Conservation (phyloP, 2,888 invertebrate species). For the Cenopis cana region DNA sequence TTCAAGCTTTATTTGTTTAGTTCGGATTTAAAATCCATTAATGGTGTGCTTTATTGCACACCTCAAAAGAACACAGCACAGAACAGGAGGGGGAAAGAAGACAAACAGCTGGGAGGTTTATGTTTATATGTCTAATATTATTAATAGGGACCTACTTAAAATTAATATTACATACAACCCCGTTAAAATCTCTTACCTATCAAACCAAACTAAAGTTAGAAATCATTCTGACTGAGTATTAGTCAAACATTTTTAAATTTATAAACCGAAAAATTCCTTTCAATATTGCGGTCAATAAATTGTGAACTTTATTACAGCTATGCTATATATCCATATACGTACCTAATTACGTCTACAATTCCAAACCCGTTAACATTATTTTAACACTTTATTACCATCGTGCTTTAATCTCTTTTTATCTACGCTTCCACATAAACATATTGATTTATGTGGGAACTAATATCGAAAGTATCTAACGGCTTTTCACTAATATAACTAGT, state of each 20-base stretch:
- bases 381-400: not conserved
- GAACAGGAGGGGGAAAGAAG: no score
- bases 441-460: slow-evolving; percentile 26
- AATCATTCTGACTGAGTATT: not conserved
- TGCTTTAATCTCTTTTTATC: slow-evolving; percentile 5
- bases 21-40: not conserved
- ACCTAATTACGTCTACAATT: not conserved
- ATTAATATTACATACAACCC: not conserved
- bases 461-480: slow-evolving; percentile 12
- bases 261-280: no score
- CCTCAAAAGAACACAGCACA: no score
- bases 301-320: not conserved
- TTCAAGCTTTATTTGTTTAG: not conserved
- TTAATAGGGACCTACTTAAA: not conserved
- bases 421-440: not conserved
- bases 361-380: not conserved
- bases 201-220: not conserved
- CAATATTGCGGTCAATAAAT: not conserved
- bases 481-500: slow-evolving; percentile 17
- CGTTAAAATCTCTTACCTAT: not conserved
- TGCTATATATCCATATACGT: not conserved
- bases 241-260: not conserved
- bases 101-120: no score
- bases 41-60: no score
- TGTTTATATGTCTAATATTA: not conserved